These are phyloP conservation scores for Drosophila maculinotata DNA, from an alignment of 2,888 invertebrate species.

Conservation along the genomic window DNA sequence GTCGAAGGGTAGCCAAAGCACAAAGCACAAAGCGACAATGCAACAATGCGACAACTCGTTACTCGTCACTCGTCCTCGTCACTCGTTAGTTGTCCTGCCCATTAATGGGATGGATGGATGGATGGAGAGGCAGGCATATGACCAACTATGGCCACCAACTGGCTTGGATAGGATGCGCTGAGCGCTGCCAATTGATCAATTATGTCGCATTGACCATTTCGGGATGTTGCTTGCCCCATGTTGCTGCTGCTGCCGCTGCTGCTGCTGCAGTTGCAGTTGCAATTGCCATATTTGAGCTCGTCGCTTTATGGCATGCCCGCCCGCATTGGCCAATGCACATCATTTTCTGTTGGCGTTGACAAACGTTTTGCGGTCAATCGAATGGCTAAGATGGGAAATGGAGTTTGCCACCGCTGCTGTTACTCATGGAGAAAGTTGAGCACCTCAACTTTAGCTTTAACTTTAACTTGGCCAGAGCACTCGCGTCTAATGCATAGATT, in stretches of 20 bases:
- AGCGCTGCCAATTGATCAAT: slow-evolving; percentile 67
- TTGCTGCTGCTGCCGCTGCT: slow-evolving; percentile 4
- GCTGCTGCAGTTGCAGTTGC: slow-evolving; percentile 35
- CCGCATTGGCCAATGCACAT: slow-evolving; percentile 67
- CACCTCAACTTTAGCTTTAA: slow-evolving; percentile 6
- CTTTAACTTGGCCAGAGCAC: slow-evolving; percentile 26
- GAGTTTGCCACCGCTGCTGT: slow-evolving; percentile 5
- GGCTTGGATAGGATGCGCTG: slow-evolving; percentile 49
- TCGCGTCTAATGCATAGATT: slow-evolving; percentile 71
- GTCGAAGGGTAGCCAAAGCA: slow-evolving; percentile 37
- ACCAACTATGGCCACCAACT: slow-evolving; percentile 54
- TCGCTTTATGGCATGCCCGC: slow-evolving; percentile 52
- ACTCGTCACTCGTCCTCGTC: slow-evolving; percentile 23
- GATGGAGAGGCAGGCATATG: slow-evolving; percentile 20
- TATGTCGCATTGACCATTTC: slow-evolving; percentile 62
- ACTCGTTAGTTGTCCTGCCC: slow-evolving; percentile 38
- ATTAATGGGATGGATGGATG: slow-evolving; percentile 23
- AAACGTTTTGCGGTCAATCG: slow-evolving; percentile 71
- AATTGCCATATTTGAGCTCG: slow-evolving; percentile 51
- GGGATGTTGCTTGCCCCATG: slow-evolving; percentile 30
- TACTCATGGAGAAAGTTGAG: slow-evolving; percentile 64
- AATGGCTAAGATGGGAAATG: slow-evolving; percentile 48
- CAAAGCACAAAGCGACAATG: neutral
- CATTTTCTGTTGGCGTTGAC: slow-evolving; percentile 59
- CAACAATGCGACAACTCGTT: slow-evolving; percentile 1